These are phyloP conservation scores for Siniperca scherzeri DNA, from an alignment of 2,797 vertebrate genomes.

Conservation along the genomic window DNA sequence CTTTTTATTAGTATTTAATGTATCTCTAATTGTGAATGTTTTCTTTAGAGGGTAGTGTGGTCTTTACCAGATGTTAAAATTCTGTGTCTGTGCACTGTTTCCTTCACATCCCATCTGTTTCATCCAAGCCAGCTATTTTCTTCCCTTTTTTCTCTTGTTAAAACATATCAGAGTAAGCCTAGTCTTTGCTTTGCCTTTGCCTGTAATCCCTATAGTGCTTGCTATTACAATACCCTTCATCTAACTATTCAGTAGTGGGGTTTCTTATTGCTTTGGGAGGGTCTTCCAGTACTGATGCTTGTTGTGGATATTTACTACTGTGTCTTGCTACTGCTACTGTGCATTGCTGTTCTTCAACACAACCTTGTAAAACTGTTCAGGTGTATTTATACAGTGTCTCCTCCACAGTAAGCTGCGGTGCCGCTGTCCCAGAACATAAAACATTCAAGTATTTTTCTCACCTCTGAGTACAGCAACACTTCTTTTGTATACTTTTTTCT, in stretches of 20 bases:
- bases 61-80: conserved; percentile 56
- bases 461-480: conserved; percentile 43
- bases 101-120: conserved; percentile 31
- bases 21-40: conserved; percentile 16
- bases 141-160: conserved; percentile 50
- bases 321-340: conserved; percentile 21
- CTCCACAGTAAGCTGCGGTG: conserved; percentile 38
- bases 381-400: conserved; percentile 71
- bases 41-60: conserved; percentile 4
- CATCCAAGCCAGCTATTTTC: conserved; percentile 41
- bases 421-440: conserved; percentile 70
- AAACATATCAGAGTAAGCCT: conserved; percentile 61
- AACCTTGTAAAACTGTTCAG: conserved; percentile 74
- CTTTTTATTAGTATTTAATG: conserved; percentile 5
- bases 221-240: conserved; percentile 70
- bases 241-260: conserved; percentile 61
- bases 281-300: conserved; percentile 47
- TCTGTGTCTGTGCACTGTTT: conserved; percentile 32
- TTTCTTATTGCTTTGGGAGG: conserved; percentile 68
- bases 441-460: conserved; percentile 75
- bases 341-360: conserved; percentile 62
- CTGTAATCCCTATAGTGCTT: conserved; percentile 70
- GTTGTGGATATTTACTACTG: conserved; percentile 73
- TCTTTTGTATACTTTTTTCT: conserved; percentile 26
- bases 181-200: conserved; percentile 55